Evolutionary conservation across 1,140 invertebrate genomes (phyloP).

Genomic region (Teleopsis dalmanni): DNA sequence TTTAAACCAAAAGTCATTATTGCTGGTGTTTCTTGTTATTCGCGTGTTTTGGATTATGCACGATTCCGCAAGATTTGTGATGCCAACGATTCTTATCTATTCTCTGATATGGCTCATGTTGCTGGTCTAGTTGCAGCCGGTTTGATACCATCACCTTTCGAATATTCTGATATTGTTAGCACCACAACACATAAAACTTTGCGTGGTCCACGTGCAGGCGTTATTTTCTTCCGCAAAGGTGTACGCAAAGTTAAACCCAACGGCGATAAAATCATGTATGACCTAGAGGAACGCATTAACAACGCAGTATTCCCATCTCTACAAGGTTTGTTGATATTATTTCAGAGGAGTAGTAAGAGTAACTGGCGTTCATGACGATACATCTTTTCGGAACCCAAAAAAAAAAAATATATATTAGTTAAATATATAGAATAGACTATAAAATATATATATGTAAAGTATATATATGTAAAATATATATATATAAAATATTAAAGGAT

Average conservation of each 20-base stretch:
- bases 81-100: constrained; percentile 76
- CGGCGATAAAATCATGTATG: constrained; percentile 75
- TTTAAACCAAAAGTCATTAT: constrained; percentile 93
- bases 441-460: too few relatives aligned
- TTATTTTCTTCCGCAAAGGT: constrained; percentile 87
- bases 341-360: constrained; percentile 5
- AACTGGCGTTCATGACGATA: neutral
- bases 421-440: too few relatives aligned
- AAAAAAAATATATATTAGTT: neutral
- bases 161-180: constrained; percentile 88
- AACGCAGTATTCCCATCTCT: constrained; percentile 90
- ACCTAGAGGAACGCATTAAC: constrained; percentile 82
- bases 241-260: constrained; percentile 62
- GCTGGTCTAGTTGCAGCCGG: constrained; percentile 84
- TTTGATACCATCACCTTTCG: constrained; percentile 83
- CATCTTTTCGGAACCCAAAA: neutral
- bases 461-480: too few relatives aligned
- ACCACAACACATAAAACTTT: constrained; percentile 96
- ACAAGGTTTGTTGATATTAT: constrained; percentile 46
- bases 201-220: constrained; percentile 79
- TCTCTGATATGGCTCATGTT: constrained; percentile 95
- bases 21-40: constrained; percentile 87
- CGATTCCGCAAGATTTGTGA: constrained; percentile 83
- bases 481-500: too few relatives aligned
- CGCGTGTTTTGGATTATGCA: constrained; percentile 77